Percentiles rank a stretch among this genome's conserved stretches.
Evolutionary conservation across 2,797 vertebrate species (phyloP).

Genomic region (Gila robusta): DNA sequence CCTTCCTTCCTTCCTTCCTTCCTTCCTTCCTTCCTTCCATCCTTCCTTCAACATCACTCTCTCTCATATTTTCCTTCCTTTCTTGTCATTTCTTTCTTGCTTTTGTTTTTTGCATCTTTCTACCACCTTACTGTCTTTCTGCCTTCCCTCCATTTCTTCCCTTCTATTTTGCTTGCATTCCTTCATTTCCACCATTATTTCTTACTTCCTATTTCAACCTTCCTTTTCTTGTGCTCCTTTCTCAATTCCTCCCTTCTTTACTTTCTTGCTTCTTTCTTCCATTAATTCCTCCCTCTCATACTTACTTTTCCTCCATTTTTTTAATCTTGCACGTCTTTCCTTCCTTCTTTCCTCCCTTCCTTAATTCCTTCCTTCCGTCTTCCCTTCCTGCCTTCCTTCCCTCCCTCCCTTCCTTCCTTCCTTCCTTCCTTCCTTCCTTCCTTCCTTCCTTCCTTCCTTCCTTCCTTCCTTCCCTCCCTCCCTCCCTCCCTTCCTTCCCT

Average conservation of each 20-base stretch:
- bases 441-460: too few species aligned
- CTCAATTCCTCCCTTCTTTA: too few species aligned
- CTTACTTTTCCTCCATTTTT: neutral
- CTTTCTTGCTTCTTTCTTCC: neutral
- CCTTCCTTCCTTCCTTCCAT: too few species aligned
- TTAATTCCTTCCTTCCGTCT: neutral
- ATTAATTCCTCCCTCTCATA: neutral
- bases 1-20: too few species aligned
- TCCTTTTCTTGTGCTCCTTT: neutral
- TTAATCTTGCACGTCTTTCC: too few species aligned
- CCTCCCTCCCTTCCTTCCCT: neutral
- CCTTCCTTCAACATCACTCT: too few species aligned
- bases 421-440: neutral
- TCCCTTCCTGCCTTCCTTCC: neutral
- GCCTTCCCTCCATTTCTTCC: neutral
- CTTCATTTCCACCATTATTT: neutral
- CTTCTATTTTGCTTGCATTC: neutral
- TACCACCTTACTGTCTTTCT: too few species aligned
- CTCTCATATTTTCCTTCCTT: too few species aligned
- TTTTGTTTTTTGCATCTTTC: neutral
- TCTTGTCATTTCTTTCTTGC: neutral
- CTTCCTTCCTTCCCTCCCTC: accelerated
- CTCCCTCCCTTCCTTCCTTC: too few species aligned
- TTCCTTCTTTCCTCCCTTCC: accelerated
- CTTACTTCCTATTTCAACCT: neutral